Evolutionary conservation across 1,140 invertebrate genomes (phyloP).

Genomic region (Streblospio benedicti): DNA sequence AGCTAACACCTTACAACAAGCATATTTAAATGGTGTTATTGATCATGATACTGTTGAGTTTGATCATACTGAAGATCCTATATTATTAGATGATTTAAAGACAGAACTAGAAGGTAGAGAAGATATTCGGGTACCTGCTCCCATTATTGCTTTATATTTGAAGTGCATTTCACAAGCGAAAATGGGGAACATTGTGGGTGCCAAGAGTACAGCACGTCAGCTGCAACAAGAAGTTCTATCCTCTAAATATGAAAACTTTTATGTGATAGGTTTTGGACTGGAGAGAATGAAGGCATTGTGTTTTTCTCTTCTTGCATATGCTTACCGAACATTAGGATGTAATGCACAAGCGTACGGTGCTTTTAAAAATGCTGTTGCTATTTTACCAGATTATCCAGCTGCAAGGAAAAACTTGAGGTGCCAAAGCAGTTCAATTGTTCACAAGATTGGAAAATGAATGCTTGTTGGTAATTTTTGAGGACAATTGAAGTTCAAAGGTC

Average conservation of each 20-base stretch:
- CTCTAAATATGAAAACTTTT: constrained; percentile 3
- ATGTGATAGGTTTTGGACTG: not conserved
- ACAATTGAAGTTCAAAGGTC: no score
- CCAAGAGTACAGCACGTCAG: not conserved
- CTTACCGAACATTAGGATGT: not conserved
- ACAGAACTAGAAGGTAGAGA: constrained; percentile 1
- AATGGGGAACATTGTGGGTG: constrained; percentile 1
- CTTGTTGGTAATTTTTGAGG: no score
- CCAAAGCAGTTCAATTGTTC: no score
- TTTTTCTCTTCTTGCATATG: not conserved
- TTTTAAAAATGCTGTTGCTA: not conserved
- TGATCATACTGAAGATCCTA: constrained; percentile 11
- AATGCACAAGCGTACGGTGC: not conserved
- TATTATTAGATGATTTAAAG: not conserved
- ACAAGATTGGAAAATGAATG: no score
- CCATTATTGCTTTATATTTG: constrained; percentile 3
- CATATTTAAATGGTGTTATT: constrained; percentile 4
- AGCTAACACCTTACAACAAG: not conserved
- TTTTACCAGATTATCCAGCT: not conserved
- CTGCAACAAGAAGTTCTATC: not conserved
- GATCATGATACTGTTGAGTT: constrained; percentile 11
- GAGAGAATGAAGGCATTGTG: constrained; percentile 9
- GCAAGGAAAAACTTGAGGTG: no score
- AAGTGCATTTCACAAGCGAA: not conserved
- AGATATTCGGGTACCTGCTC: not conserved